A percentile compares a stretch with the other conserved stretches of the same genome.
Evolutionary conservation across 2,888 invertebrate genomes (phyloP).

Genomic region (Dryomyza anilis): DNA sequence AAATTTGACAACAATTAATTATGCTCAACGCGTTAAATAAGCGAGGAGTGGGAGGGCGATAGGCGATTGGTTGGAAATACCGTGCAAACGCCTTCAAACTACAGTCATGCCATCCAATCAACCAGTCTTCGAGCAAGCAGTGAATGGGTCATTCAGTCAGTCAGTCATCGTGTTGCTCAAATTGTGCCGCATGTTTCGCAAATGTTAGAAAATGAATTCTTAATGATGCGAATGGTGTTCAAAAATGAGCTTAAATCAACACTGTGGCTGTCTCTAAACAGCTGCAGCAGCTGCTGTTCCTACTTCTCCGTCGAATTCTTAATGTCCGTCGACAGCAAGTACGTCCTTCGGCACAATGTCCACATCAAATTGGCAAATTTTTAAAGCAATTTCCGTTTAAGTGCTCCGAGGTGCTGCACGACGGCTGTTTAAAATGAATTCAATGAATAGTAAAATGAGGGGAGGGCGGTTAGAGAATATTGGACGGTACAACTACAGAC

Average conservation of each 20-base stretch:
- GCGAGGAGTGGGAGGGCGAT: background rate
- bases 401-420: conserved; percentile 11
- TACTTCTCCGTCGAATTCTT: no score
- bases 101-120: no score
- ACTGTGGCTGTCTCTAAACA: background rate
- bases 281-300: no score
- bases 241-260: background rate
- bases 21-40: background rate
- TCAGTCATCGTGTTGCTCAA: no score
- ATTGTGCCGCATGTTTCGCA: conserved; percentile 49
- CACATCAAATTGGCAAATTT: conserved; percentile 9
- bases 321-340: background rate
- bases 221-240: conserved; percentile 41
- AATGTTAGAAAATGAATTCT: conserved; percentile 53
- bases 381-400: conserved; percentile 8
- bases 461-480: no score
- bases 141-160: no score
- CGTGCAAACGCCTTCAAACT: no score
- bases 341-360: background rate
- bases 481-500: background rate
- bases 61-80: background rate
- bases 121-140: no score
- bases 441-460: no score
- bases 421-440: no score
- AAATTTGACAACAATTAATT: conserved; percentile 17